Evolutionary conservation across 2,113 vertebrate genomes (phyloP).

Genomic region (Gasterosteus aculeatus): DNA sequence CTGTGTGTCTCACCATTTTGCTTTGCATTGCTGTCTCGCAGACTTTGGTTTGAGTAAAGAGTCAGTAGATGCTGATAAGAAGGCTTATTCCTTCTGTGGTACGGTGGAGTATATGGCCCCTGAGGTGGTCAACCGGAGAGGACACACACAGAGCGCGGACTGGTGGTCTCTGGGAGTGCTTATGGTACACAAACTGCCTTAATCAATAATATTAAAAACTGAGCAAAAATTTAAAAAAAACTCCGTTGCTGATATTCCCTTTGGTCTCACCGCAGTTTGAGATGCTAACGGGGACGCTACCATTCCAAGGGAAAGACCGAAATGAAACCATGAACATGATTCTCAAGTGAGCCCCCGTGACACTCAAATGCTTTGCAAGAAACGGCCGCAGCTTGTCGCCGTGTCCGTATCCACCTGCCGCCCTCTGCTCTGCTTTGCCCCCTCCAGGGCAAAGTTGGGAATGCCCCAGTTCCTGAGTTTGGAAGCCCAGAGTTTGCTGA

Average conservation of each 20-base stretch:
- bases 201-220: neutral
- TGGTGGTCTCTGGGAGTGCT: constrained; percentile 99
- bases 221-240: neutral
- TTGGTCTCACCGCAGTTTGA: constrained; percentile 85
- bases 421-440: constrained; percentile 24
- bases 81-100: constrained; percentile 99
- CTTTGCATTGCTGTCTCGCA: constrained; percentile 67
- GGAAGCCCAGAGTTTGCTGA: constrained; percentile 96
- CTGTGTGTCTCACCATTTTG: neutral
- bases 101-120: constrained; percentile 99
- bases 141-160: constrained; percentile 98
- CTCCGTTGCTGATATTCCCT: neutral
- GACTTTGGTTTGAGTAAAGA: constrained; percentile 99
- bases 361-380: neutral
- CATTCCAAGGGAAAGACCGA: constrained; percentile 98
- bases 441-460: constrained; percentile 91
- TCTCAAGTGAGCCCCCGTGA: constrained; percentile 89
- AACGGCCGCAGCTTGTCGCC: neutral
- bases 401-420: neutral
- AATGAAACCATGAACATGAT: constrained; percentile 99
- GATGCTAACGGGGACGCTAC: constrained; percentile 96
- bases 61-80: constrained; percentile 98
- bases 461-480: constrained; percentile 98
- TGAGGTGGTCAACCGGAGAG: constrained; percentile 97
- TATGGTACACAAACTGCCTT: constrained; percentile 82